phyloP scores from a whole-genome alignment of 2,888 invertebrate genomes.

The Mycalesis mineus region DNA sequence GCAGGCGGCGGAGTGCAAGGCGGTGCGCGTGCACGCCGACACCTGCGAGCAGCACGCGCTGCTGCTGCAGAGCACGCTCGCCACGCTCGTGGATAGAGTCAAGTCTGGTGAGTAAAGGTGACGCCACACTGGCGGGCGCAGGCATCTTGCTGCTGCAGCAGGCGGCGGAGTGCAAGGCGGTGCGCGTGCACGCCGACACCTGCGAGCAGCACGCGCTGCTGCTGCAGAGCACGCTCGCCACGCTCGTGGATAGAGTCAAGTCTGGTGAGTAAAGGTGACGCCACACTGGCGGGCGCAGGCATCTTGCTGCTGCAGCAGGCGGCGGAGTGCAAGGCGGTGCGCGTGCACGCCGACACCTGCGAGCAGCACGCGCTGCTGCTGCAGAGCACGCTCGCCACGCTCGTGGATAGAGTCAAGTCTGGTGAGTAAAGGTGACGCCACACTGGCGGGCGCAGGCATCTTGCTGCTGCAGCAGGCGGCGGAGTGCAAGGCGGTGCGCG shows the following conservation, averaged over 20 bases:
- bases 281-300: conserved; percentile 81
- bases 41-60: conserved; percentile 86
- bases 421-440: conserved; percentile 78
- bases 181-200: conserved; percentile 79
- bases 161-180: conserved; percentile 85
- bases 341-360: conserved; percentile 79
- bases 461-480: conserved; percentile 88
- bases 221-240: conserved; percentile 92
- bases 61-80: conserved; percentile 91
- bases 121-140: conserved; percentile 80
- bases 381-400: conserved; percentile 92
- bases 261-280: conserved; percentile 80
- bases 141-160: conserved; percentile 86
- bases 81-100: conserved; percentile 92
- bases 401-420: conserved; percentile 93
- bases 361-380: conserved; percentile 88
- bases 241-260: conserved; percentile 93
- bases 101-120: conserved; percentile 83
- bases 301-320: conserved; percentile 86
- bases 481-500: conserved; percentile 81
- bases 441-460: conserved; percentile 81
- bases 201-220: conserved; percentile 86
- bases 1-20: conserved; percentile 86
- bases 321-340: conserved; percentile 84
- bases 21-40: conserved; percentile 79